Percentiles rank a stretch among this genome's conserved stretches.
Conservation (phyloP, 2,797 vertebrate genomes). For the Poeciliopsis gracilis region DNA sequence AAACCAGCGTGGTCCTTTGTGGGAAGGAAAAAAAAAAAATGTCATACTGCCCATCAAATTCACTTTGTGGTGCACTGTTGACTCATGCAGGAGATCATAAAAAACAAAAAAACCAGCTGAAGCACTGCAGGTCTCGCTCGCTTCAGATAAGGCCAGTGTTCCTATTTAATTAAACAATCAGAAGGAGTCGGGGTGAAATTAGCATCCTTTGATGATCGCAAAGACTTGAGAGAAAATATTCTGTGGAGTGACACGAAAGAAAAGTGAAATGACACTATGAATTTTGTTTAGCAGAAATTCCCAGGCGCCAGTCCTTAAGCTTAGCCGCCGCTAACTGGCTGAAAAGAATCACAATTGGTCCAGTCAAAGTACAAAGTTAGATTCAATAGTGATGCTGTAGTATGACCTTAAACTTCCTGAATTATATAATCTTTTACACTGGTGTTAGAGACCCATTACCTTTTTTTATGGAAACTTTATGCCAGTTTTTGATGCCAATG, state of each 20-base stretch:
- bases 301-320: not conserved
- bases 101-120: not conserved
- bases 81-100: not conserved
- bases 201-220: not conserved
- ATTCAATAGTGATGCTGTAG: not conserved
- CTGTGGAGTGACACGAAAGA: not conserved
- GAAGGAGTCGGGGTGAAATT: not conserved
- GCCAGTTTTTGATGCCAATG: not conserved
- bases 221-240: not conserved
- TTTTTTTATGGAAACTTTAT: not conserved
- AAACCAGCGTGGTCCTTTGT: not conserved
- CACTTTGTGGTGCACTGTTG: not conserved
- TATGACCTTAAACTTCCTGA: not conserved
- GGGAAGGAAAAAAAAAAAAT: no score
- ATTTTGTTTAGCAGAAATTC: not conserved
- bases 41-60: not conserved
- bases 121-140: not conserved
- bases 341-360: not conserved
- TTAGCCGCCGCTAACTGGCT: not conserved
- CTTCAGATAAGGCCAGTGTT: not conserved
- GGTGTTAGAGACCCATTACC: not conserved
- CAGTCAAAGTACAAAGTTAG: not conserved
- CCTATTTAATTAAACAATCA: not conserved
- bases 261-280: not conserved
- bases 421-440: not conserved